Base-by-base conservation (phyloP, 1,140 invertebrate species). In the Drosophila bipectinata region DNA sequence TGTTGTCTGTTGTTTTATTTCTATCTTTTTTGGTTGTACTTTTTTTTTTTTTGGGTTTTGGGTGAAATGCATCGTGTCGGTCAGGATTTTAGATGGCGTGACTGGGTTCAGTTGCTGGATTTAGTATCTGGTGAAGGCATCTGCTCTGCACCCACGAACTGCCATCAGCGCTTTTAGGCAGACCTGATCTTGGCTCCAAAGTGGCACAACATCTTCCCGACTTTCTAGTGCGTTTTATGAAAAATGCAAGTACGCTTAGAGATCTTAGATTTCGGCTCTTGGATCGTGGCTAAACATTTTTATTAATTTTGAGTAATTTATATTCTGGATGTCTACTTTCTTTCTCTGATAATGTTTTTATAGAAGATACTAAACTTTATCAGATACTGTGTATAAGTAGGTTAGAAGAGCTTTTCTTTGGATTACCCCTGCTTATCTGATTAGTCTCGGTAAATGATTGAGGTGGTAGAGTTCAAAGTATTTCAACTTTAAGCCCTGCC, bases 121-220 rank as follows among this genome's bases (percentile, higher is more conserved):
- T 49, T 55, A 47, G 71, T 87, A 87, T 87, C 83, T 57, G 58
- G 63, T 37, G 67, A 87, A 87, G 75, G 62, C 48, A 87, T 87
- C 82, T 60, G 58, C 57, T 41, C 60, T 82, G 77, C 83, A 87
- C 83, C 83, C 83, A 87, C 83, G 84, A 87, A 67, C 3, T 57
- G 83, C 83, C 84, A 60, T 45, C 55, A 72, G 82, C 77, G 72
- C 63, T 77, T 84, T 84, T 60, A 47, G 55, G 47, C 74, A 71
- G 82, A 71, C 81, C 61, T 26, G 59, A 87, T 85, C 68, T 81
- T 71, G 68, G 54, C 60, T 54, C 62, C 72, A 57, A 76, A 68
- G 51, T 75, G 18, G 73, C 62, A 77, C 58, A 71, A 10, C 57
- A 58, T 56, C 47, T 37, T 57, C 21, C 32, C 18, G 58, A 77